These are phyloP conservation scores for Bothrops jararaca DNA, from an alignment of 2,113 vertebrate species.

Conservation along the genomic window DNA sequence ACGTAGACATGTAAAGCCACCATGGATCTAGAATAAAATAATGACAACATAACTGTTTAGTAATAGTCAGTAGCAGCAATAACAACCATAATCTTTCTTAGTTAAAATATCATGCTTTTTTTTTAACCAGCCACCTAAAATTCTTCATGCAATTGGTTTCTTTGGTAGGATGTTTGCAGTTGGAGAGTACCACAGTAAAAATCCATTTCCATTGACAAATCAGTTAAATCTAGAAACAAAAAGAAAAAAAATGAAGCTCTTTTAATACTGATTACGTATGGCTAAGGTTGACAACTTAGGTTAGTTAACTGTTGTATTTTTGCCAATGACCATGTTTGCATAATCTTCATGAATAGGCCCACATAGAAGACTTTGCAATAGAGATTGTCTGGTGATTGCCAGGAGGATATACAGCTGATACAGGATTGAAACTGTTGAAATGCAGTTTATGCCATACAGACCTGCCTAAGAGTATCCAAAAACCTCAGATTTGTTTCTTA, in stretches of 20 bases:
- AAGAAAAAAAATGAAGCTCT: not conserved
- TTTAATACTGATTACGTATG: not conserved
- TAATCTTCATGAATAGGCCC: not conserved
- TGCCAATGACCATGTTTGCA: not conserved
- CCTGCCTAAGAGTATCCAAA: not conserved
- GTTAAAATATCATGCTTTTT: not conserved
- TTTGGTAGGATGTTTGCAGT: not conserved
- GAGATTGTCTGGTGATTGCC: not conserved
- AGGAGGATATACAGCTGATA: not conserved
- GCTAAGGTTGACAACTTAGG: not conserved
- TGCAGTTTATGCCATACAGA: not conserved
- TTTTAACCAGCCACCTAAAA: not conserved
- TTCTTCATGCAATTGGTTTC: not conserved
- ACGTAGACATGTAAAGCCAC: not conserved
- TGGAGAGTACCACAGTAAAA: not conserved
- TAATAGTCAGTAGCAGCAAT: not conserved
- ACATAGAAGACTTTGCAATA: not conserved
- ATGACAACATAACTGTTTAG: not conserved
- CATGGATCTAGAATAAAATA: not conserved
- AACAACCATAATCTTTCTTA: not conserved
- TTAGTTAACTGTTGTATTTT: not conserved
- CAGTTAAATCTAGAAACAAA: not conserved
- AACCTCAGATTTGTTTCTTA: not conserved
- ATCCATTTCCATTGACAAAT: conserved; percentile 4
- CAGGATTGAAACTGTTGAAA: not conserved